Evolutionary conservation across 1,140 invertebrate species (phyloP), one percentile per base, ranked within the genome.

Genomic region (Brachionus manjavacas): DNA sequence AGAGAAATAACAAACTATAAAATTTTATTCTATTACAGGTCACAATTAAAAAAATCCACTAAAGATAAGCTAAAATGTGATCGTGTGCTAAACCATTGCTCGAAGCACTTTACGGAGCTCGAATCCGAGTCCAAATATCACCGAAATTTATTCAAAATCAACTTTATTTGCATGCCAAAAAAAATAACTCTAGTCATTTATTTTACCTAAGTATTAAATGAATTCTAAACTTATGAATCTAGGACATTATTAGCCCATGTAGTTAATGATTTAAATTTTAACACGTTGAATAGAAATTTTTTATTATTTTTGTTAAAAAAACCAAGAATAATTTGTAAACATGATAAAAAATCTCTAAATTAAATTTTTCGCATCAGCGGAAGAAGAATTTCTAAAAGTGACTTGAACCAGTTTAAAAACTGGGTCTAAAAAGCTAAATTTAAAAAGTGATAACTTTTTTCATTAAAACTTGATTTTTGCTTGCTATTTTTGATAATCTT

Each of bases 181-280:
- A 31, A 68, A 68, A 28, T 14, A 68, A 39, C 25, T 3, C 31
- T 39, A 68, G 66, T 68, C 31, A 68, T 68, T 72, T 72, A 39
- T 72, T 72, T 72, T 72, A 72, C 68, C 68, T 72, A 68, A 68
- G 66, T 28, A 64, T 64, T 64, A 64, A 64, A 20, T 11, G 9
- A 68, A 68, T 68, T 72, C 25, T 41, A 72, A 72, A 72, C 68
- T 72, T 72, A 72, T 72, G 68, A 72, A 72, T 72, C 68, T 72
- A 72, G 68, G 68, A 72, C 68, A 72, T 72, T 72, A 41, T 41
- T 41, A 20, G 39, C 31, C 35, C 68, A 72, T 72, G 31, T 31
- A 39, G 31, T 72, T 9, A 16, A 41, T 72, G 31, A 41, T 72
- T 72, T 72, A 16, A 20, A 41, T 39, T 72, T 41, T 35, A 20